Evolutionary conservation across 2,888 invertebrate genomes (phyloP).

Genomic region (Drosophila diplacantha): DNA sequence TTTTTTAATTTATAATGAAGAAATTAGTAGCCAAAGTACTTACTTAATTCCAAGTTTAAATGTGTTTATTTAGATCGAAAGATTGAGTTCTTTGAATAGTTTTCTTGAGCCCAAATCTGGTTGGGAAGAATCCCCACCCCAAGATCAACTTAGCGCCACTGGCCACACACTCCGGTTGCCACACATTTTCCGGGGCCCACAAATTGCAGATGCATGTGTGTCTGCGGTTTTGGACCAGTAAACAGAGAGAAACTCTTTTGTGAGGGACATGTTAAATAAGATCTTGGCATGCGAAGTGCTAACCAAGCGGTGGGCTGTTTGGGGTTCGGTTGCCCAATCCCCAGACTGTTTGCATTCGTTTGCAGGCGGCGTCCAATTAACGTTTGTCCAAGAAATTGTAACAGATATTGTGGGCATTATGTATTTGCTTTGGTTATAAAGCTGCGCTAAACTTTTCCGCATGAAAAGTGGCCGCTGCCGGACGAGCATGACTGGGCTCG

Average conservation of each 20-base stretch:
- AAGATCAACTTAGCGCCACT: constrained; percentile 12
- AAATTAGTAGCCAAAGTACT: neutral
- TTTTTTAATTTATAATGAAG: neutral
- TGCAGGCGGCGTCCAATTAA: constrained; percentile 38
- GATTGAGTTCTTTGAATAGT: neutral
- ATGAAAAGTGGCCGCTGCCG: constrained; percentile 36
- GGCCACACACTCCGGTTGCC: constrained; percentile 27
- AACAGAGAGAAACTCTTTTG: constrained; percentile 38
- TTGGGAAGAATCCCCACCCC: no score
- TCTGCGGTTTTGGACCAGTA: constrained; percentile 30
- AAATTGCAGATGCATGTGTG: constrained; percentile 27
- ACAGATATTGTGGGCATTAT: constrained; percentile 35
- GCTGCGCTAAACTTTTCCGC: constrained; percentile 48
- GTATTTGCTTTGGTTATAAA: constrained; percentile 48
- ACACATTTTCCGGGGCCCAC: constrained; percentile 38
- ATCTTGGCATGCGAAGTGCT: constrained; percentile 34
- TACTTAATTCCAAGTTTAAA: neutral
- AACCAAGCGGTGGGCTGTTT: constrained; percentile 20
- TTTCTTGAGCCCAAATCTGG: no score
- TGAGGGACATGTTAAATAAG: constrained; percentile 41
- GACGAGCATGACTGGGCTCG: constrained; percentile 58
- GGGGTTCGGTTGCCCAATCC: constrained; percentile 21
- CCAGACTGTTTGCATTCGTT: constrained; percentile 16
- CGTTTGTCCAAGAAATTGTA: constrained; percentile 38
- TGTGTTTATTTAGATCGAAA: neutral